phyloP scores from a whole-genome alignment of 2,113 vertebrate species.

The Oreochromis niloticus region DNA sequence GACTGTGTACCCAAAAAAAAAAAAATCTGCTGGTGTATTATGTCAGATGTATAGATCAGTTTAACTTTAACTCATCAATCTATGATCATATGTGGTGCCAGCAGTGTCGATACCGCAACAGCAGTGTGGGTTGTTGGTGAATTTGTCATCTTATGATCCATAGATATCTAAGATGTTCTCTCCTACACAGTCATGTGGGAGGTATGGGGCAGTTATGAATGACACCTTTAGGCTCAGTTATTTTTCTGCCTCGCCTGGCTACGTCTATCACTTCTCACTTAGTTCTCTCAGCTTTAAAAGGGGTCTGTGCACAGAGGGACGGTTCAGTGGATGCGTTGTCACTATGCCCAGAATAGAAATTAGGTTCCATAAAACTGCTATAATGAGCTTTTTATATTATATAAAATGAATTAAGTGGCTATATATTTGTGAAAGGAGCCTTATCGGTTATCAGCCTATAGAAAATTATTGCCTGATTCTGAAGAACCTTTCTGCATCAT shows the following conservation, averaged over 20 bases:
- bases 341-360: neutral
- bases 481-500: neutral
- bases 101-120: neutral
- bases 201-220: conserved; percentile 15
- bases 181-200: conserved; percentile 28
- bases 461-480: neutral
- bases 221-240: conserved; percentile 11
- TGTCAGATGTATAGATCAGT: neutral
- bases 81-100: neutral
- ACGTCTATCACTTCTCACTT: conserved; percentile 11
- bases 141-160: conserved; percentile 45
- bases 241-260: neutral
- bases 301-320: neutral
- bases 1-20: neutral
- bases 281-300: neutral
- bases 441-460: neutral
- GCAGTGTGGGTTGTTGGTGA: conserved; percentile 15
- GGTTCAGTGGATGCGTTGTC: neutral
- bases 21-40: neutral
- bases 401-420: neutral
- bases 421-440: neutral
- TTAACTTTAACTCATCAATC: conserved; percentile 13
- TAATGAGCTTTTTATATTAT: neutral
- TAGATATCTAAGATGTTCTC: conserved; percentile 30
- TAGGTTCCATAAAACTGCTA: neutral